A percentile compares a stretch with the other conserved stretches of the same genome.
Evolutionary conservation across 1,140 invertebrate genomes (phyloP).

Genomic region (Hycleus cichorii): DNA sequence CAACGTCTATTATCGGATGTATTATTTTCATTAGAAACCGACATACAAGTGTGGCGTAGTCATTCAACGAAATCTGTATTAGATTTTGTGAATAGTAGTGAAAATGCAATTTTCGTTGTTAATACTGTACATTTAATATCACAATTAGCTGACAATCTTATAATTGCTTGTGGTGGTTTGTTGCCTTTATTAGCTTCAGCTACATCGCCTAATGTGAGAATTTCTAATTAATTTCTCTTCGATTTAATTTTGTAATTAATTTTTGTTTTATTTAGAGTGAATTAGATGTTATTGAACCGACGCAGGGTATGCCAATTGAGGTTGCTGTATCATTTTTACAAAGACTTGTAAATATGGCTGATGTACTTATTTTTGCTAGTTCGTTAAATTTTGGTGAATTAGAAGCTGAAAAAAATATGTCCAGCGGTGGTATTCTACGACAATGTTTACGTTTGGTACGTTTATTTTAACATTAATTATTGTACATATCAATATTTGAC

Average conservation of each 20-base stretch:
- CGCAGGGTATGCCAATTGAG: conserved; percentile 96
- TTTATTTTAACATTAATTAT: conserved; percentile 15
- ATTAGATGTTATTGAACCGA: conserved; percentile 95
- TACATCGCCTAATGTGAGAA: conserved; percentile 93
- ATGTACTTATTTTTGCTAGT: conserved; percentile 96
- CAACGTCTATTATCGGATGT: conserved; percentile 94
- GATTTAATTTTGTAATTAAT: not conserved
- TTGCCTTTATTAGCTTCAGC: conserved; percentile 94
- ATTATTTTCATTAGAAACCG: conserved; percentile 93
- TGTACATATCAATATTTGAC: not conserved
- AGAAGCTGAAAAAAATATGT: conserved; percentile 99
- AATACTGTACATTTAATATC: conserved; percentile 99
- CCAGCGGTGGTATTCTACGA: conserved; percentile 93
- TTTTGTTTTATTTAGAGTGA: conserved; percentile 67
- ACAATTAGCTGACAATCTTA: conserved; percentile 96
- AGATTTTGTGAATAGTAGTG: conserved; percentile 95
- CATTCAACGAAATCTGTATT: conserved; percentile 94
- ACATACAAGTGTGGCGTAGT: conserved; percentile 84
- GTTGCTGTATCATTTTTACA: conserved; percentile 95
- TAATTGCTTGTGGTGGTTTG: conserved; percentile 96
- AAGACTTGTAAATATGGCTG: conserved; percentile 94
- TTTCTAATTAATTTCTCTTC: not conserved
- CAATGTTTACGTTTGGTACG: conserved; percentile 92
- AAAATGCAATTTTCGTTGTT: conserved; percentile 98
- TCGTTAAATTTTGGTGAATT: conserved; percentile 95